Conservation (phyloP, 2,797 vertebrate species). For the Bovichtus diacanthus region DNA sequence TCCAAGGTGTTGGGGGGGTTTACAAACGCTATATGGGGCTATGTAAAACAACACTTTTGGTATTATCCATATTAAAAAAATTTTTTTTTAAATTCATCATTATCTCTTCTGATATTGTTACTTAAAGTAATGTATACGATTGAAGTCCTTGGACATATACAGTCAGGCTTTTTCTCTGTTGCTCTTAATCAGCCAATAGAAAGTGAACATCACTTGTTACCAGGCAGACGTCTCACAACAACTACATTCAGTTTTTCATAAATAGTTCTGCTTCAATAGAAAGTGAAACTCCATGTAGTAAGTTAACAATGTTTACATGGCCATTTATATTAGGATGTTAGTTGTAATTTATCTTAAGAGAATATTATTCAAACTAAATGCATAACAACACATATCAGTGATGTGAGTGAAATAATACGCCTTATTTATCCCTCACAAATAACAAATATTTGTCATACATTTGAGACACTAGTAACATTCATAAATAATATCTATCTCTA, state of each 20-base stretch:
- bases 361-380: background rate
- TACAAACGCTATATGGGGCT: background rate
- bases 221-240: conserved; percentile 52
- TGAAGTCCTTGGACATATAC: no score
- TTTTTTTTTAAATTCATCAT: background rate
- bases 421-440: background rate
- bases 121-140: background rate
- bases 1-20: background rate
- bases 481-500: background rate
- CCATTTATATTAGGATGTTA: background rate
- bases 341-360: background rate
- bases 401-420: background rate
- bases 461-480: background rate
- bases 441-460: background rate
- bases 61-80: background rate
- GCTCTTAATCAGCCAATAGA: conserved; percentile 50
- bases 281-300: background rate
- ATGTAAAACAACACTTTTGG: background rate
- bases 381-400: background rate
- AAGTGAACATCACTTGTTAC: conserved; percentile 62
- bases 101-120: no score
- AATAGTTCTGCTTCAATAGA: background rate
- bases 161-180: background rate
- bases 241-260: background rate
- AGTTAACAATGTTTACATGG: background rate